These are phyloP conservation scores for Hartigia nigra DNA, from an alignment of 2,888 invertebrate species.

Conservation along the genomic window DNA sequence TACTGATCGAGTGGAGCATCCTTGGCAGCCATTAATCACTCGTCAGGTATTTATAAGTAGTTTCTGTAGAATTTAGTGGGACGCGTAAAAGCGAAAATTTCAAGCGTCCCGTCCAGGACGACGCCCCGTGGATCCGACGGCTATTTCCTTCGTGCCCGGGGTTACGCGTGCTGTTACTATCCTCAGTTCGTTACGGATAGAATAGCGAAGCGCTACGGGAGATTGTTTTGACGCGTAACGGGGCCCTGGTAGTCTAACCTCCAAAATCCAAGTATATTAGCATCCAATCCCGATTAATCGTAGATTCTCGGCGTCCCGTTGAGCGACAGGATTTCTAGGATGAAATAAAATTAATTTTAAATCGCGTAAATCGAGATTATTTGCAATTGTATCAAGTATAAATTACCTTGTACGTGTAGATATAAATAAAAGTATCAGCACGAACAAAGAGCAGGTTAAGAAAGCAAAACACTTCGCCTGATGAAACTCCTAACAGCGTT, in stretches of 20 bases:
- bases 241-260: slow-evolving; percentile 52
- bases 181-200: not conserved
- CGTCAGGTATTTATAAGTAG: not conserved
- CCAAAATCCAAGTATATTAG: slow-evolving; percentile 47
- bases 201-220: not conserved
- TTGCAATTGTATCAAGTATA: not conserved
- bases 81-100: not conserved
- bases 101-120: not conserved
- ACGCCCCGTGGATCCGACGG: not conserved
- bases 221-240: slow-evolving; percentile 47
- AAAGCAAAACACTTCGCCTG: not conserved
- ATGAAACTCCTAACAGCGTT: not conserved
- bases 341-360: not conserved
- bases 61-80: not conserved
- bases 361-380: not conserved
- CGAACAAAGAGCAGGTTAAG: not conserved
- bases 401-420: not conserved
- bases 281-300: not conserved
- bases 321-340: not conserved
- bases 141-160: not conserved
- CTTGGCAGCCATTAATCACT: not conserved
- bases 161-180: not conserved
- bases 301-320: not conserved
- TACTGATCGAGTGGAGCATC: not conserved
- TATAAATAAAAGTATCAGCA: not conserved